Percentiles rank a stretch among this genome's conserved stretches.
phyloP scores from a whole-genome alignment of 1,140 invertebrate genomes.

The Gryllus bimaculatus region DNA sequence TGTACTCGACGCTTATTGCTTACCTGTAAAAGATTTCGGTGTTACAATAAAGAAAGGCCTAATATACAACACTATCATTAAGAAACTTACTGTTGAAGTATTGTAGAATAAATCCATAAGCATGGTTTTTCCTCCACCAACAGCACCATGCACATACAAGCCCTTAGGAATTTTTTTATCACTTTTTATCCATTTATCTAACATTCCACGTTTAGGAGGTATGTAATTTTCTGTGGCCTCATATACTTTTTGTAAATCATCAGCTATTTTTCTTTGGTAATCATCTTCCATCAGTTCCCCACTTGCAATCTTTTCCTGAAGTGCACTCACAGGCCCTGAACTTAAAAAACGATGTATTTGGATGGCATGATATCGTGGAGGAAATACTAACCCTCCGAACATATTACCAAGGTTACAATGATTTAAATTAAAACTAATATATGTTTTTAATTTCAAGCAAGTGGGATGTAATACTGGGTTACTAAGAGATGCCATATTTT shows the following conservation, averaged over 20 bases:
- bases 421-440: not conserved
- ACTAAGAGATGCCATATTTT: not conserved
- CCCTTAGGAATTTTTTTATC: constrained; percentile 53
- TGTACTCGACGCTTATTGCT: constrained; percentile 75
- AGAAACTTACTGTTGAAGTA: constrained; percentile 48
- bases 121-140: constrained; percentile 96
- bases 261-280: constrained; percentile 57
- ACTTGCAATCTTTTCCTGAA: constrained; percentile 47
- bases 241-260: constrained; percentile 59
- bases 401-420: not conserved
- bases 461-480: not conserved
- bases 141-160: constrained; percentile 74
- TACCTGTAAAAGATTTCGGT: constrained; percentile 33
- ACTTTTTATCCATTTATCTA: constrained; percentile 40
- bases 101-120: constrained; percentile 97
- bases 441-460: not conserved
- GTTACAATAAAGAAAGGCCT: not conserved
- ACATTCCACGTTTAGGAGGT: constrained; percentile 37
- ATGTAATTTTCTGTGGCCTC: constrained; percentile 51
- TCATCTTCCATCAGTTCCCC: constrained; percentile 55
- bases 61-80: not conserved
- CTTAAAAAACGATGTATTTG: not conserved
- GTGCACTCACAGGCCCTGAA: constrained; percentile 36
- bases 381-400: not conserved
- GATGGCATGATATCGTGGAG: not conserved